Percentiles rank a stretch among this genome's conserved stretches.
phyloP scores from a whole-genome alignment of 2,888 invertebrate species.

The Chloroclystis v-ata region DNA sequence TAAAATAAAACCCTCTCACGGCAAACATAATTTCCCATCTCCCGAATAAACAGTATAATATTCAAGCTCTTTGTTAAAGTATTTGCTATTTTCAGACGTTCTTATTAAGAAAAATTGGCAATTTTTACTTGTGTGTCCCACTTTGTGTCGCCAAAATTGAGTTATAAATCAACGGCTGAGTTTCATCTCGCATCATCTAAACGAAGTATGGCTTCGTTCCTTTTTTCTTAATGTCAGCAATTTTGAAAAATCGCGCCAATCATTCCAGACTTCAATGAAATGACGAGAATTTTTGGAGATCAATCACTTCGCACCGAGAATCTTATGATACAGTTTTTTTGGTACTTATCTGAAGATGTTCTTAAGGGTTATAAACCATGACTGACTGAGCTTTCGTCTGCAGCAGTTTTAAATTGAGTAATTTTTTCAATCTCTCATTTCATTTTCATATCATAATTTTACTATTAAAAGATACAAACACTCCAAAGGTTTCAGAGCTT shows the following conservation, averaged over 20 bases:
- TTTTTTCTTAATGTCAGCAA: constrained; percentile 39
- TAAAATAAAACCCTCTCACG: constrained; percentile 1
- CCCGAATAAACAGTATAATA: constrained; percentile 14
- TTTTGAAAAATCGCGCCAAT: constrained; percentile 35
- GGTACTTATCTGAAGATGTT: not conserved
- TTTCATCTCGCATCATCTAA: constrained; percentile 65
- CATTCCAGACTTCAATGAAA: constrained; percentile 28
- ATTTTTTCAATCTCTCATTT: too few relatives aligned
- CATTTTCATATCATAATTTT: too few relatives aligned
- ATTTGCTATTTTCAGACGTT: constrained; percentile 43
- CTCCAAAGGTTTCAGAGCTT: too few relatives aligned
- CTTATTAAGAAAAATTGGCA: constrained; percentile 75
- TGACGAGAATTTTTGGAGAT: constrained; percentile 24
- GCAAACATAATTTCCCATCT: constrained; percentile 14
- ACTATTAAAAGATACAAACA: too few relatives aligned
- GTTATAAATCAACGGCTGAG: constrained; percentile 62
- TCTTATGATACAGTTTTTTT: constrained; percentile 5
- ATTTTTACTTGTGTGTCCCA: constrained; percentile 71
- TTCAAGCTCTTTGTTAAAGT: constrained; percentile 31
- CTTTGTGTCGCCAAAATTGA: constrained; percentile 69
- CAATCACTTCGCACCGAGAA: constrained; percentile 21
- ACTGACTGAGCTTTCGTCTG: too few relatives aligned
- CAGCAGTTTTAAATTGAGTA: too few relatives aligned
- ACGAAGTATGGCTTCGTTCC: constrained; percentile 54
- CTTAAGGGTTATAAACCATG: not conserved